Evolutionary conservation across 2,113 vertebrate genomes (phyloP).

Genomic region (Coregonus clupeaformis): DNA sequence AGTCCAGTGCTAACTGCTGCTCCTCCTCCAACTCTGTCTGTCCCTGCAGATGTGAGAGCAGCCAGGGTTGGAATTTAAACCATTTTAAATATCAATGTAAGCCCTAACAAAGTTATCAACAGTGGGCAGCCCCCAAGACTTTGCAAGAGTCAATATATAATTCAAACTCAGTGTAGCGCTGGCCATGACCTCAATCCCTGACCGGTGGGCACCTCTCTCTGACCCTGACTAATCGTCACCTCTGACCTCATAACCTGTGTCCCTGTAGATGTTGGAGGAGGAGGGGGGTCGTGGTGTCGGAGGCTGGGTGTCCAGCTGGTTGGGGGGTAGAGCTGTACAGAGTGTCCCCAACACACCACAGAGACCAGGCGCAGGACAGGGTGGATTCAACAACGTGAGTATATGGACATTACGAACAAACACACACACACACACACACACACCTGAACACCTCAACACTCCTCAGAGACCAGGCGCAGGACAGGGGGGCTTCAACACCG

Average conservation of each 20-base stretch:
- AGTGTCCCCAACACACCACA: conserved; percentile 90
- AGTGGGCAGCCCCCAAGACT: too few species aligned
- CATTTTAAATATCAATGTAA: too few species aligned
- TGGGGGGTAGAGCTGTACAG: conserved; percentile 82
- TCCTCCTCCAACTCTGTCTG: conserved; percentile 8
- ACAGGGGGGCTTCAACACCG: conserved; percentile 77
- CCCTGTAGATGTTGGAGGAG: conserved; percentile 81
- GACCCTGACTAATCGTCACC: neutral
- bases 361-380: conserved; percentile 76
- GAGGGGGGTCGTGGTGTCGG: conserved; percentile 80
- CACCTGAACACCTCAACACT: too few species aligned
- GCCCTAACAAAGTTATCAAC: too few species aligned
- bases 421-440: neutral
- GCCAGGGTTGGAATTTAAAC: too few species aligned
- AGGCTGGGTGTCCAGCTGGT: conserved; percentile 88
- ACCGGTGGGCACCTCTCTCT: neutral
- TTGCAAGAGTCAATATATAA: too few species aligned
- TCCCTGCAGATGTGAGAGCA: conserved; percentile 65
- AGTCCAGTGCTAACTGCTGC: neutral
- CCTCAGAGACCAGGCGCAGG: conserved; percentile 81
- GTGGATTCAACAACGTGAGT: conserved; percentile 83
- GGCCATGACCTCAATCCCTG: too few species aligned
- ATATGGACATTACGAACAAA: neutral
- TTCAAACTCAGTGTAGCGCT: too few species aligned
- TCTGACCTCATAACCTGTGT: conserved; percentile 15